Conservation (phyloP, 2,113 vertebrate genomes). For the Pandion haliaetus region DNA sequence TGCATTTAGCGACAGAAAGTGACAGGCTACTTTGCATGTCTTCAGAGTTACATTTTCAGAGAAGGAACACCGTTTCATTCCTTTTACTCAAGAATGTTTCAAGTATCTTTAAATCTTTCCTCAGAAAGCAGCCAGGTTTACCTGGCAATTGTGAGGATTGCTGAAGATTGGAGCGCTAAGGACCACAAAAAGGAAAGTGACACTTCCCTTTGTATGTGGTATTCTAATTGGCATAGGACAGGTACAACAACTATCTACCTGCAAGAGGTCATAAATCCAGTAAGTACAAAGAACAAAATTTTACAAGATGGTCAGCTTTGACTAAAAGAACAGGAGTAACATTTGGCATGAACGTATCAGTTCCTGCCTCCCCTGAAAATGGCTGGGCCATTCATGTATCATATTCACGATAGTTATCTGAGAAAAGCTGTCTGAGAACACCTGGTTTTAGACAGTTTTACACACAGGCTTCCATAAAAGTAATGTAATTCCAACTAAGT, state of each 20-base stretch:
- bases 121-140: background rate
- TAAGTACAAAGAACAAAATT: background rate
- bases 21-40: background rate
- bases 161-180: background rate
- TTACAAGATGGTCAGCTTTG: background rate
- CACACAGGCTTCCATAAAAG: background rate
- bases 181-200: background rate
- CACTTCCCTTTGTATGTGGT: background rate
- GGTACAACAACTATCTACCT: background rate
- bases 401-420: rapidly evolving
- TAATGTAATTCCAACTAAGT: background rate
- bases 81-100: background rate
- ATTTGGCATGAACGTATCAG: rapidly evolving
- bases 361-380: background rate
- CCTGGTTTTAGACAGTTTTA: background rate
- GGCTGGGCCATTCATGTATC: background rate
- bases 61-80: background rate
- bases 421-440: background rate
- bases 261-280: background rate
- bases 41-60: background rate
- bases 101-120: background rate
- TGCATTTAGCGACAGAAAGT: background rate
- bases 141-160: background rate
- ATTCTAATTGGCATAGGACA: background rate
- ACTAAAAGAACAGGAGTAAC: background rate